phyloP scores from a whole-genome alignment of 2,888 invertebrate genomes.

The Philaethria dido region DNA sequence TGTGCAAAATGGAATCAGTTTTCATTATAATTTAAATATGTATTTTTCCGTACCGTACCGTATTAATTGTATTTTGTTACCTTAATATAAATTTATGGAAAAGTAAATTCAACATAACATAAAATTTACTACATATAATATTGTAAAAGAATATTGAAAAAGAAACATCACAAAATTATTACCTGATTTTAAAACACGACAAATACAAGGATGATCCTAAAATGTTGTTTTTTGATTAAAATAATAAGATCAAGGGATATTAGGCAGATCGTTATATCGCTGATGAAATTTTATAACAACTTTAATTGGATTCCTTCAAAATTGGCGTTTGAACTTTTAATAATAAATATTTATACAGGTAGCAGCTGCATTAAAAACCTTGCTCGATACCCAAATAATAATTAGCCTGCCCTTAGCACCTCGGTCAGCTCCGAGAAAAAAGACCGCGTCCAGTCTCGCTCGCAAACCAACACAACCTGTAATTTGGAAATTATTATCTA shows the following conservation, averaged over 20 bases:
- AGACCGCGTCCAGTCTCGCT: constrained; percentile 71
- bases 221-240: constrained; percentile 29
- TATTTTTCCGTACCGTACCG: too few species aligned
- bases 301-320: constrained; percentile 75
- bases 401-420: constrained; percentile 84
- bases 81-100: not conserved
- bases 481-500: constrained; percentile 85
- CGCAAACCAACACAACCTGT: constrained; percentile 81
- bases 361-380: constrained; percentile 82
- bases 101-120: not conserved
- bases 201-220: constrained; percentile 29
- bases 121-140: constrained; percentile 8
- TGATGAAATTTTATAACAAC: constrained; percentile 57
- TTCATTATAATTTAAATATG: too few species aligned
- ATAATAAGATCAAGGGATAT: constrained; percentile 34
- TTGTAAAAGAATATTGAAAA: not conserved
- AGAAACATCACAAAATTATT: constrained; percentile 7
- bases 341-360: constrained; percentile 84
- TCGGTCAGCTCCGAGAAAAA: constrained; percentile 77
- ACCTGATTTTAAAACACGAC: constrained; percentile 28
- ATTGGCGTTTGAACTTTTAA: constrained; percentile 78
- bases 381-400: constrained; percentile 82
- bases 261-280: constrained; percentile 46
- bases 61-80: too few species aligned
- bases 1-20: too few species aligned